Base-by-base conservation (phyloP, 2,888 invertebrate species). In the Cotesia congregata region DNA sequence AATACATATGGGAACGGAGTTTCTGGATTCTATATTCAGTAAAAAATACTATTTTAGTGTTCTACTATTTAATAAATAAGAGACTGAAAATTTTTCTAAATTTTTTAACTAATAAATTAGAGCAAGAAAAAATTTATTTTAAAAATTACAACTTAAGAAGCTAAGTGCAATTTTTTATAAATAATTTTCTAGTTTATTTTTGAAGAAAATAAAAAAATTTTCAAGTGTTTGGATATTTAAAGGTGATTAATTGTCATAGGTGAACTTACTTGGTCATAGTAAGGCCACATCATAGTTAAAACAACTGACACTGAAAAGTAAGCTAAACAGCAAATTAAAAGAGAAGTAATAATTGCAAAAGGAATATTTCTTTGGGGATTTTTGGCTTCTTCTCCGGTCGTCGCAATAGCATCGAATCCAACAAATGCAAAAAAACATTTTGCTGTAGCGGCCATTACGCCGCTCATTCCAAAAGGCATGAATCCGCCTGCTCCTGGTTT, bases 401-500 rank as follows among this genome's bases (percentile, higher is more conserved):
- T 96, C 9, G 96, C 96, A 4, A 96, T 96, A 82, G 95, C 95
- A 90, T 98, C 98, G 88, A 98, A 98, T 38, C 98, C 98, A 5
- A 98, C 97, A 89, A 98, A 98, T 15, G 97, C 97, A 89, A 95
- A 98, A 91, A 96, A 96, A 86, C 96, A 96, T 85, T 95, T 96
- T 0, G 96, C 96, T 0, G 96, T 95, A 0, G 97, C 97, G 0
- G 95, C 93, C 95, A 97, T 95, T 5, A 97, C 93, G 0, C 97
- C 98, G 0, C 94, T 93, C 60, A 97, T 87, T 0, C 98, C 98
- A 90, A 94, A 98, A 0, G 98, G 98, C 90, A 96, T 92, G 88
- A 98, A 98, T 0, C 98, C 98, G 0, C 98, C 98, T 0, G 89
- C 90, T 0, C 98, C 98, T 0, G 92, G 93, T 60, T 87, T 80